A percentile compares a stretch with the other conserved stretches of the same genome.
Conservation (phyloP, 2,888 invertebrate species). For the Gandaritis pyraliata region DNA sequence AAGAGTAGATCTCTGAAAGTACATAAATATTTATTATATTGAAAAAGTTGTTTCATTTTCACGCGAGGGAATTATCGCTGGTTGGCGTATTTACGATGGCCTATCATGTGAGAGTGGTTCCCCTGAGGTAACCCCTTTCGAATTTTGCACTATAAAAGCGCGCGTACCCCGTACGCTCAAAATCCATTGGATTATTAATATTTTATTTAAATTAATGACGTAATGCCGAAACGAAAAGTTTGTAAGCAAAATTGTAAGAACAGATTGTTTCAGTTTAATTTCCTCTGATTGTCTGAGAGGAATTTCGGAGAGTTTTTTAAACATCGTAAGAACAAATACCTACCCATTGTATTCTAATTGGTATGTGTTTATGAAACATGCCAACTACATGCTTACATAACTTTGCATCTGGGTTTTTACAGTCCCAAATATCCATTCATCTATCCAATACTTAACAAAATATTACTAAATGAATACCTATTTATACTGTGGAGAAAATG, state of each 20-base stretch:
- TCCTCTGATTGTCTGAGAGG: slow-evolving; percentile 34
- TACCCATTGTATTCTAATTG: slow-evolving; percentile 34
- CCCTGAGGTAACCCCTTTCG: no score
- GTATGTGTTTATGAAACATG: slow-evolving; percentile 16
- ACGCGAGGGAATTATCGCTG: background rate
- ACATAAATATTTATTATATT: slow-evolving; percentile 53
- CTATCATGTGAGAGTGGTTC: background rate
- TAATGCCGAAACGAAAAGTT: slow-evolving; percentile 1
- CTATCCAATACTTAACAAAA: no score
- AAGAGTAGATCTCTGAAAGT: slow-evolving; percentile 64
- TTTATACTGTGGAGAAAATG: background rate
- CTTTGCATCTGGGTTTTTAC: slow-evolving; percentile 1
- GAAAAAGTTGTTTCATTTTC: slow-evolving; percentile 19
- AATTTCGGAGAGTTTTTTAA: slow-evolving; percentile 35
- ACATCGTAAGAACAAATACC: slow-evolving; percentile 21
- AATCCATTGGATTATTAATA: no score
- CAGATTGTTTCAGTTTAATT: slow-evolving; percentile 8
- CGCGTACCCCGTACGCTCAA: no score
- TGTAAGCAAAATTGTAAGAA: slow-evolving; percentile 20
- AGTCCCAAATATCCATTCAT: no score
- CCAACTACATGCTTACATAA: slow-evolving; percentile 13
- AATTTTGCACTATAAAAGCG: no score
- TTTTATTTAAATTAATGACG: no score
- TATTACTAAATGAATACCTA: no score
- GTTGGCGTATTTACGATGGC: no score